These are phyloP conservation scores for Orientallactaga bullata DNA, from an alignment of 2,113 vertebrate species.

Conservation along the genomic window DNA sequence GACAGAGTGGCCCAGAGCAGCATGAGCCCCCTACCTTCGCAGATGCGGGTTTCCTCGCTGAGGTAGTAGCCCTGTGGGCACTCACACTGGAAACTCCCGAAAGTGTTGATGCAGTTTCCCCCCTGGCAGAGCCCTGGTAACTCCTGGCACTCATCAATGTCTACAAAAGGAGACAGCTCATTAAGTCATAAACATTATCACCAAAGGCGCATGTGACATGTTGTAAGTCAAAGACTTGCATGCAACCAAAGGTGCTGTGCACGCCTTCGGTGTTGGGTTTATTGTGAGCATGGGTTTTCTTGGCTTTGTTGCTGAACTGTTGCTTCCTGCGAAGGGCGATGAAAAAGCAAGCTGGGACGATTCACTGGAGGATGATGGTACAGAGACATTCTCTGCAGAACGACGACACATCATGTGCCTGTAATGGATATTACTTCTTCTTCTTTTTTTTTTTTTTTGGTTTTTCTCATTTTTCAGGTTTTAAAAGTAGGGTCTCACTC, in stretches of 20 bases:
- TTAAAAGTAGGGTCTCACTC: too few relatives aligned
- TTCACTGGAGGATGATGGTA: neutral
- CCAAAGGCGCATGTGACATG: neutral
- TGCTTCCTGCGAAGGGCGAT: neutral
- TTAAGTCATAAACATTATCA: neutral
- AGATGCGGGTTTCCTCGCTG: slow-evolving; percentile 91
- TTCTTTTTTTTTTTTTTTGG: too few relatives aligned
- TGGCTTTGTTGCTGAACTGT: neutral
- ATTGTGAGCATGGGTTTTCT: neutral
- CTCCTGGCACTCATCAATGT: slow-evolving; percentile 93
- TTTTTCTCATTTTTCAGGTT: too few relatives aligned
- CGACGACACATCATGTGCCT: neutral
- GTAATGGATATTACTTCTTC: too few relatives aligned
- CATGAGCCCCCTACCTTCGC: slow-evolving; percentile 87
- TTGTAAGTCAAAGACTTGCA: neutral
- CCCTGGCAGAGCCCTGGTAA: slow-evolving; percentile 92
- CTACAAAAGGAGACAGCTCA: slow-evolving; percentile 81
- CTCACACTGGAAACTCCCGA: slow-evolving; percentile 93
- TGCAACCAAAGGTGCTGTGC: too few relatives aligned
- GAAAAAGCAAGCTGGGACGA: neutral
- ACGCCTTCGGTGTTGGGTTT: neutral
- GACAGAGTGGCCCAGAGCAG: neutral
- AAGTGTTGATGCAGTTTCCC: slow-evolving; percentile 93
- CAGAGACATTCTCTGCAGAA: slow-evolving; percentile 2
- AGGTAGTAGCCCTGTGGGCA: slow-evolving; percentile 92